Percentiles rank a stretch among this genome's conserved stretches.
Evolutionary conservation across 2,113 vertebrate species (phyloP).

Genomic region (Seriola aureovittata): DNA sequence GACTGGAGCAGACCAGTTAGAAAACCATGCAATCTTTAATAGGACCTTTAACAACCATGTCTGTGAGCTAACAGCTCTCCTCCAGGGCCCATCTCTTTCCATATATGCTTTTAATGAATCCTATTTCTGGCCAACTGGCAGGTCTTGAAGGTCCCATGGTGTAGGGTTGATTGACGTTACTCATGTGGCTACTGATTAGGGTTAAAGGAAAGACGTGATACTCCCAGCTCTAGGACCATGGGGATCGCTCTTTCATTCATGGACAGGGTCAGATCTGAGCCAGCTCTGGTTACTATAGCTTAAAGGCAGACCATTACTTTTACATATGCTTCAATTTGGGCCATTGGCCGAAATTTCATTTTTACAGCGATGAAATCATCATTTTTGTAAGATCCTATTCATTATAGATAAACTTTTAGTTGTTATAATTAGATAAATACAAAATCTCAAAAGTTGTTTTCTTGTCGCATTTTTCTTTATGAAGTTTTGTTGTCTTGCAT

Average conservation of each 20-base stretch:
- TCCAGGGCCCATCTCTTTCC: constrained; percentile 51
- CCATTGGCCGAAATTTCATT: neutral
- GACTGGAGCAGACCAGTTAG: constrained; percentile 32
- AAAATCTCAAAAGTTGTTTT: neutral
- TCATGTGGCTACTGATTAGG: constrained; percentile 60
- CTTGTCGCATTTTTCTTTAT: neutral
- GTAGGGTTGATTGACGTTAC: constrained; percentile 54
- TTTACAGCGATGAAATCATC: constrained; percentile 5
- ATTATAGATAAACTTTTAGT: neutral
- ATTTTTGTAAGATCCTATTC: neutral
- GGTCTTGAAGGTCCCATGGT: constrained; percentile 32
- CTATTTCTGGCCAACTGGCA: constrained; percentile 68
- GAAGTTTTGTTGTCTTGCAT: constrained; percentile 14
- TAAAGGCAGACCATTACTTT: constrained; percentile 35
- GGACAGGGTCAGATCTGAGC: constrained; percentile 50
- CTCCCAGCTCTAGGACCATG: constrained; percentile 39
- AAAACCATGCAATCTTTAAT: constrained; percentile 54
- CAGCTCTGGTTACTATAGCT: constrained; percentile 40
- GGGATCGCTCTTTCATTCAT: constrained; percentile 51
- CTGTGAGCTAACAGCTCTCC: constrained; percentile 48
- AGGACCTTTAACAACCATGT: constrained; percentile 54
- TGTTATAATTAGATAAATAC: neutral
- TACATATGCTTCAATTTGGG: constrained; percentile 17
- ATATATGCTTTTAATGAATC: constrained; percentile 70
- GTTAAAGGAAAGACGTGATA: constrained; percentile 44